These are phyloP conservation scores for Schizotus pectinicornis DNA, from an alignment of 2,888 invertebrate genomes.

Conservation along the genomic window DNA sequence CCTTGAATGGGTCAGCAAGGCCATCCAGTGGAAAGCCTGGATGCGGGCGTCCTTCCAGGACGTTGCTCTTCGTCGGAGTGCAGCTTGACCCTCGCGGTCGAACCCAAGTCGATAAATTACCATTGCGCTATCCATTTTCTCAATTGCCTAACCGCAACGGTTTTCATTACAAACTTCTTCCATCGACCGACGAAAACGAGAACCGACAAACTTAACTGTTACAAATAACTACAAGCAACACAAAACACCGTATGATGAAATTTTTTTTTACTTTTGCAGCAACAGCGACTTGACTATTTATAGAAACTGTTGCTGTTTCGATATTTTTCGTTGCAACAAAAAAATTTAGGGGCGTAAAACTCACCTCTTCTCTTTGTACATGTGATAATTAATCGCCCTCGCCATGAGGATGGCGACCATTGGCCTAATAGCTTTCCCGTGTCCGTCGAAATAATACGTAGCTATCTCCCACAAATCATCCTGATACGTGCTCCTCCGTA, in stretches of 20 bases:
- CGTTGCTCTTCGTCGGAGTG: conserved; percentile 2
- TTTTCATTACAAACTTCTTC: not conserved
- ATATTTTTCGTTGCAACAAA: no score
- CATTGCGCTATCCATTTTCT: not conserved
- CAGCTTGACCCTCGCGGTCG: not conserved
- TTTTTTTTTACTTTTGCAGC: no score
- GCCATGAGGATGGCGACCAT: conserved; percentile 95
- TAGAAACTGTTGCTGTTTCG: no score
- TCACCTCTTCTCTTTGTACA: conserved; percentile 84
- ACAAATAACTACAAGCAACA: no score
- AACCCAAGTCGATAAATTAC: not conserved
- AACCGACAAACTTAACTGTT: no score
- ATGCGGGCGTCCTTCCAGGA: not conserved
- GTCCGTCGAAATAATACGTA: conserved; percentile 97
- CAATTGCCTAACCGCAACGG: conserved; percentile 4
- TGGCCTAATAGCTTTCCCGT: conserved; percentile 96
- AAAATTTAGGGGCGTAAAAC: no score
- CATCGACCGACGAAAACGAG: not conserved
- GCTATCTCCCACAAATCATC: conserved; percentile 89
- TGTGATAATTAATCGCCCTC: conserved; percentile 89
- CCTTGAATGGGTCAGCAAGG: conserved; percentile 1
- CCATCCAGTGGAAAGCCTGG: not conserved
- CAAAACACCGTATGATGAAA: no score
- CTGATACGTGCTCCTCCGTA: conserved; percentile 80
- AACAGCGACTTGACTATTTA: no score